phyloP scores from a whole-genome alignment of 2,888 invertebrate species.

The Aelia acuminata region DNA sequence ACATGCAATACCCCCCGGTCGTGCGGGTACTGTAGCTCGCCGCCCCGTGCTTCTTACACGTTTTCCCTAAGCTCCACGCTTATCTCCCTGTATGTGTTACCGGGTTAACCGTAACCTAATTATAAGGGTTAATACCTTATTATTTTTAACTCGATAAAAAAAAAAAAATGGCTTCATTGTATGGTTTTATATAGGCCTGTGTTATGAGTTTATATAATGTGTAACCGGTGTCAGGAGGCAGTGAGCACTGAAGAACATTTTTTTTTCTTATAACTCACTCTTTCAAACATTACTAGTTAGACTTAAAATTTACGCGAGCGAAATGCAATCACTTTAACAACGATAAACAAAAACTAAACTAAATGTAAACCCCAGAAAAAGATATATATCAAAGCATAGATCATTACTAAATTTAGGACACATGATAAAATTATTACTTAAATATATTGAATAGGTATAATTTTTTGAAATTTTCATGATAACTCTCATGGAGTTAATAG shows the following conservation, averaged over 20 bases:
- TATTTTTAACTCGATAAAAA: neutral
- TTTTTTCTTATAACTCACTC: no score
- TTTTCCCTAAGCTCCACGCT: neutral
- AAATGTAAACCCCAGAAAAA: no score
- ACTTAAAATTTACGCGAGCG: no score
- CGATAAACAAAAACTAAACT: no score
- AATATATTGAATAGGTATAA: no score
- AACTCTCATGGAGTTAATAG: no score
- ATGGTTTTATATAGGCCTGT: neutral
- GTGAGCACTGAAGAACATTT: neutral
- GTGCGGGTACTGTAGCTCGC: conserved; percentile 20
- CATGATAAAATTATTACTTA: no score
- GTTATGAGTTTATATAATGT: neutral
- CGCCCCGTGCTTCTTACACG: neutral
- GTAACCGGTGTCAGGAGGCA: neutral
- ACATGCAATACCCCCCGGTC: conserved; percentile 25
- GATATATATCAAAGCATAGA: no score
- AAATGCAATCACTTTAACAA: no score
- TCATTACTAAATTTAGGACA: no score
- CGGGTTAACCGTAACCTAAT: neutral
- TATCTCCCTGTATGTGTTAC: neutral
- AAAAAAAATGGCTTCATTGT: neutral
- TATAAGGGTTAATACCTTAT: neutral
- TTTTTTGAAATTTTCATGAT: no score
- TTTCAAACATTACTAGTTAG: no score